These are phyloP conservation scores for Chitala chitala DNA, from an alignment of 2,113 vertebrate genomes.

Conservation along the genomic window DNA sequence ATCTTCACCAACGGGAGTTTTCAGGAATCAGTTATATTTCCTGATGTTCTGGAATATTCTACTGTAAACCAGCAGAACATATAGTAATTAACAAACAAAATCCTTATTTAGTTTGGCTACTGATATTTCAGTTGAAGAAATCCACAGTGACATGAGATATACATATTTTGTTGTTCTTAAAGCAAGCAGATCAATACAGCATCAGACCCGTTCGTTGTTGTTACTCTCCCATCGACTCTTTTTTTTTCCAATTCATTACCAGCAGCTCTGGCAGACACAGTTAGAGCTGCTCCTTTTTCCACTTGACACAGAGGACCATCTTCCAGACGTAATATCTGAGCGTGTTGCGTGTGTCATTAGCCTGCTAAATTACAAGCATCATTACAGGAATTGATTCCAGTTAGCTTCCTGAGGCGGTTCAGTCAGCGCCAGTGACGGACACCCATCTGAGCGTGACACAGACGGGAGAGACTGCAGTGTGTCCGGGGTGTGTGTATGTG, in stretches of 20 bases:
- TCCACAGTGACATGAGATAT: not conserved
- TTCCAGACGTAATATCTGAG: slow-evolving; percentile 53
- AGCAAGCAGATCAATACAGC: not conserved
- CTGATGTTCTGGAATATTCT: not conserved
- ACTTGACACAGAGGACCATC: slow-evolving; percentile 45
- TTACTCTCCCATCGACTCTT: not conserved
- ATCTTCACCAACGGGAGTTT: slow-evolving; percentile 42
- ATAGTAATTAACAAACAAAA: not conserved
- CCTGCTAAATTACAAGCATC: slow-evolving; percentile 63
- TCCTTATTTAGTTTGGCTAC: no score
- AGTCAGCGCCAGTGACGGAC: slow-evolving; percentile 36
- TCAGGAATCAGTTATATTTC: slow-evolving; percentile 5
- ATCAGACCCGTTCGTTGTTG: not conserved
- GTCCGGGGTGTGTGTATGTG: not conserved
- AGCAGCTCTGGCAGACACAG: not conserved
- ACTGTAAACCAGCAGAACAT: slow-evolving; percentile 6
- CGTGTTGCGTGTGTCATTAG: slow-evolving; percentile 62
- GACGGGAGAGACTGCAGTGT: not conserved
- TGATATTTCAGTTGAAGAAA: no score
- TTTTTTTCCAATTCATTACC: not conserved
- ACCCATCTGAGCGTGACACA: slow-evolving; percentile 48
- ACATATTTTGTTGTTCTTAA: not conserved
- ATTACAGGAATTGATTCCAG: slow-evolving; percentile 61
- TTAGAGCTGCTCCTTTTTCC: slow-evolving; percentile 22
- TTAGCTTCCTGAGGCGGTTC: slow-evolving; percentile 50